Evolutionary conservation across 2,113 vertebrate genomes (phyloP).

Genomic region (Cromileptes altivelis): DNA sequence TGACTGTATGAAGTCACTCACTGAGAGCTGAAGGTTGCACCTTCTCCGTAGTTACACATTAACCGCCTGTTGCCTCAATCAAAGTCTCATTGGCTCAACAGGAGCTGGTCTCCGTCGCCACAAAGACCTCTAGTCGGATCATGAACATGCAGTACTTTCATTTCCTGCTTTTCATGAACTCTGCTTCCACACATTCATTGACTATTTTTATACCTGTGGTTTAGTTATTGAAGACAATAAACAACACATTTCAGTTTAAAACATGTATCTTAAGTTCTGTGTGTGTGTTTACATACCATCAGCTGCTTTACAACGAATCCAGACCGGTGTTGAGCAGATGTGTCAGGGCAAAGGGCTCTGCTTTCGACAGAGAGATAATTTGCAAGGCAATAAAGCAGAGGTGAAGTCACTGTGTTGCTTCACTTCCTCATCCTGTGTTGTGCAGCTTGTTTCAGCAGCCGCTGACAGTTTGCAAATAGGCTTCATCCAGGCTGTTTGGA

Average conservation of each 20-base stretch:
- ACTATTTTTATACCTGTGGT: background rate
- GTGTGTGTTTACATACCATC: slow-evolving; percentile 62
- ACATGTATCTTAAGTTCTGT: background rate
- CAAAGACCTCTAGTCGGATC: background rate
- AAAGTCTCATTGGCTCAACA: slow-evolving; percentile 56
- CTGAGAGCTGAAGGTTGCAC: slow-evolving; percentile 70
- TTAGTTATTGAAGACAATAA: background rate
- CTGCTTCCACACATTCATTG: background rate
- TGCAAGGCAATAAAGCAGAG: slow-evolving; percentile 75
- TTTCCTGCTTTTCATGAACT: slow-evolving; percentile 48
- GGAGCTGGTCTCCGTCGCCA: slow-evolving; percentile 27
- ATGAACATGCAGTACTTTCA: background rate
- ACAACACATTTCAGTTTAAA: background rate
- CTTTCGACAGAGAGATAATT: slow-evolving; percentile 62
- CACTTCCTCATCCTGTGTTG: slow-evolving; percentile 74
- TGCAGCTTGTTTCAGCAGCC: slow-evolving; percentile 36
- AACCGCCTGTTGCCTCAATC: slow-evolving; percentile 65
- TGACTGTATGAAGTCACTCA: slow-evolving; percentile 45
- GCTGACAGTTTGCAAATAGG: background rate
- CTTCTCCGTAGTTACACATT: slow-evolving; percentile 78
- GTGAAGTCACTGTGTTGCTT: slow-evolving; percentile 56
- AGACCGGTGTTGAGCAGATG: slow-evolving; percentile 68
- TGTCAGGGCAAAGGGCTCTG: slow-evolving; percentile 79
- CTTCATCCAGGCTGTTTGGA: background rate
- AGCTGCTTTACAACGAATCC: slow-evolving; percentile 55